Evolutionary conservation across 2,888 invertebrate species (phyloP).

Genomic region (Micoletzkya japonica): DNA sequence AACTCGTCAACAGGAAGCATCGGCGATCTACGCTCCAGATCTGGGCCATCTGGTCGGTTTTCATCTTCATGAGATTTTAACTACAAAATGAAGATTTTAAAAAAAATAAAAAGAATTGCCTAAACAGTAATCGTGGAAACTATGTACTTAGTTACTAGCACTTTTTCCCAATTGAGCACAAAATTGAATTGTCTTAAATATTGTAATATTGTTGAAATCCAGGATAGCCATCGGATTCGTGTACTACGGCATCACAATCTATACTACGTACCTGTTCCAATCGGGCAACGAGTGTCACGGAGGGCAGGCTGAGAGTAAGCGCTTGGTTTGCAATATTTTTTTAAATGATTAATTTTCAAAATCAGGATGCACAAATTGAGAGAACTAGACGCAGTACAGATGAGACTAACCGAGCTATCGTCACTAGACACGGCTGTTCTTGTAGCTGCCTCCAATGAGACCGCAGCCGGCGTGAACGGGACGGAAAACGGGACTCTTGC

Average conservation of each 20-base stretch:
- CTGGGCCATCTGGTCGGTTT: slow-evolving; percentile 21
- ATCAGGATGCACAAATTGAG: background rate
- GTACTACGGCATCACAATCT: slow-evolving; percentile 87
- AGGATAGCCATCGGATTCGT: slow-evolving; percentile 75
- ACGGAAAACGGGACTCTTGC: too few species aligned
- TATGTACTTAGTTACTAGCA: too few species aligned
- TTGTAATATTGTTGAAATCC: background rate
- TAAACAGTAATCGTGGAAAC: too few species aligned
- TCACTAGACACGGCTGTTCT: too few species aligned
- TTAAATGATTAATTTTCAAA: too few species aligned
- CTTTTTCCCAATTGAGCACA: background rate
- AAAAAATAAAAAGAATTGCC: background rate
- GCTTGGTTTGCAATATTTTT: too few species aligned
- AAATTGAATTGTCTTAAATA: background rate
- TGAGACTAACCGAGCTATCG: too few species aligned
- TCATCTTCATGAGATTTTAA: background rate
- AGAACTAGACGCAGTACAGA: too few species aligned
- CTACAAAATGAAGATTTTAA: background rate
- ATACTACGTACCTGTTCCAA: slow-evolving; percentile 89
- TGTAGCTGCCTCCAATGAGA: too few species aligned
- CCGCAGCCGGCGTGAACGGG: too few species aligned
- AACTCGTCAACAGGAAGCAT: background rate
- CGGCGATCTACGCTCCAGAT: slow-evolving; percentile 6
- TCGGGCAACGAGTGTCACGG: slow-evolving; percentile 68
- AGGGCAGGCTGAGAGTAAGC: slow-evolving; percentile 36